Conservation (phyloP, 2,113 vertebrate species). For the Serilophus lunatus region DNA sequence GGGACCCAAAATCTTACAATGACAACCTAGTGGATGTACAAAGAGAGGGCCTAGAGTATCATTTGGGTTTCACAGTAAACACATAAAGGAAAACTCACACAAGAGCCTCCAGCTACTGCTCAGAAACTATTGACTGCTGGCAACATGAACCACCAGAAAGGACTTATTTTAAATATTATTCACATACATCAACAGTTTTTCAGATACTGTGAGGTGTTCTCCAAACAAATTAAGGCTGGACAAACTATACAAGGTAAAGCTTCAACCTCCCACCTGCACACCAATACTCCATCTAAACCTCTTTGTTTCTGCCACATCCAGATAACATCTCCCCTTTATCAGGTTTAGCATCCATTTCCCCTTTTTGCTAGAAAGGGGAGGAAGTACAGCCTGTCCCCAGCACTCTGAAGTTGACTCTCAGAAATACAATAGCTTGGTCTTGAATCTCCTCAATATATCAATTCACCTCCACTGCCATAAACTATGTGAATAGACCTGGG, state of each 20-base stretch:
- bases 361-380: not conserved
- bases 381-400: not conserved
- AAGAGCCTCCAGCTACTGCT: not conserved
- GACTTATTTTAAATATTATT: not conserved
- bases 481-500: not conserved
- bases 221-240: not conserved
- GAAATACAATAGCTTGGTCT: not conserved
- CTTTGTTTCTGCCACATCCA: not conserved
- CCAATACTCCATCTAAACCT: not conserved
- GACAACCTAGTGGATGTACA: not conserved
- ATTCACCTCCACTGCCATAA: not conserved
- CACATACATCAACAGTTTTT: not conserved
- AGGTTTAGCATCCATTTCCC: not conserved
- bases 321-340: not conserved
- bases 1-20: not conserved
- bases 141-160: not conserved
- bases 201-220: not conserved
- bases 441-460: not conserved
- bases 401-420: not conserved
- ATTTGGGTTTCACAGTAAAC: not conserved
- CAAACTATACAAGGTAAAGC: not conserved
- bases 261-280: not conserved
- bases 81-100: not conserved
- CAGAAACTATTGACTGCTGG: not conserved
- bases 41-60: not conserved